A percentile compares a stretch with the other conserved stretches of the same genome.
Conservation (phyloP, 2,888 invertebrate genomes). For the Brachyptera putata region DNA sequence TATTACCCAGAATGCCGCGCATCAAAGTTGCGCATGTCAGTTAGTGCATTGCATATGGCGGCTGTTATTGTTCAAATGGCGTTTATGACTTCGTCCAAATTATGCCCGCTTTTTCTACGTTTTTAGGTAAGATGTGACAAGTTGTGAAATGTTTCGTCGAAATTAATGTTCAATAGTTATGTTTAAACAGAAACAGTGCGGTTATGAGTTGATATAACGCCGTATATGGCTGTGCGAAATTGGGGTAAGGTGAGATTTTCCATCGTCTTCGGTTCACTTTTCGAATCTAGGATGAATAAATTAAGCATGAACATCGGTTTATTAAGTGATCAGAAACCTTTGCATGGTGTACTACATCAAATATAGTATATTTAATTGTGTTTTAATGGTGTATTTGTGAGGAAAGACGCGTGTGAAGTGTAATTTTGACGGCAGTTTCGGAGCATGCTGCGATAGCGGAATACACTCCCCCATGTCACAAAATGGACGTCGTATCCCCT, state of each 20-base stretch:
- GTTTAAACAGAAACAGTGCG: constrained; percentile 28
- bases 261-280: constrained; percentile 34
- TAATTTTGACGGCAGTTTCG: constrained; percentile 33
- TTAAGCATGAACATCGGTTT: constrained; percentile 27
- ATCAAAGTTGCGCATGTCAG: constrained; percentile 67
- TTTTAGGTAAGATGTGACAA: constrained; percentile 44
- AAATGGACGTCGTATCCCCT: constrained; percentile 37
- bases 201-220: constrained; percentile 29
- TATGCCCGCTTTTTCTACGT: constrained; percentile 48
- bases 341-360: constrained; percentile 6
- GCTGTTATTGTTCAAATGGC: constrained; percentile 97
- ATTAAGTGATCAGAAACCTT: constrained; percentile 20
- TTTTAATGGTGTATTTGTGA: constrained; percentile 19
- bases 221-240: constrained; percentile 35
- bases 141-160: constrained; percentile 33
- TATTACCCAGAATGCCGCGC: constrained; percentile 43
- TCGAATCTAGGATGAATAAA: constrained; percentile 34
- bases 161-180: constrained; percentile 30
- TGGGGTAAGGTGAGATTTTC: constrained; percentile 35
- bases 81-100: constrained; percentile 54
- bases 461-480: constrained; percentile 37
- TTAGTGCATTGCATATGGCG: constrained; percentile 94
- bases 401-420: constrained; percentile 22
- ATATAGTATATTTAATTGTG: constrained; percentile 24
- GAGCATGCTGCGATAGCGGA: constrained; percentile 36